phyloP scores from a whole-genome alignment of 2,888 invertebrate species.

The Flexamia atlantica region DNA sequence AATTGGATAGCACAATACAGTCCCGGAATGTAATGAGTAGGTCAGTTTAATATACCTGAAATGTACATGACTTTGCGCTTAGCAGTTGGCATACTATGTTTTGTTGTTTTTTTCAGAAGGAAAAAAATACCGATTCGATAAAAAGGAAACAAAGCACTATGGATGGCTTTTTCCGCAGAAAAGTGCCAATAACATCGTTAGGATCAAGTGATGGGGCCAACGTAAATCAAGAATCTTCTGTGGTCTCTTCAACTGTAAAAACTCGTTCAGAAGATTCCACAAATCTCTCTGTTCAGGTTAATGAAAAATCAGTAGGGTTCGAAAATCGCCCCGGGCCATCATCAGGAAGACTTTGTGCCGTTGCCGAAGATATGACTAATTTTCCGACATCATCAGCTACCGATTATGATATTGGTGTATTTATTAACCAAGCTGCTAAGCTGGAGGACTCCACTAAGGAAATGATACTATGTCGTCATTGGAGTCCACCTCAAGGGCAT shows the following conservation, averaged over 20 bases:
- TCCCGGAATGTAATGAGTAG: too few relatives aligned
- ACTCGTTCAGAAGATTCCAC: neutral
- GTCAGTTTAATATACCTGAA: too few relatives aligned
- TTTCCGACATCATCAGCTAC: constrained; percentile 4
- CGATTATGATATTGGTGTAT: constrained; percentile 26
- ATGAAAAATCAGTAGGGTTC: constrained; percentile 33
- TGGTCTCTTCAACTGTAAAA: neutral
- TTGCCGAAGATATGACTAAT: neutral
- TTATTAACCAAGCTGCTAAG: neutral
- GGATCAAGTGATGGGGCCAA: too few relatives aligned
- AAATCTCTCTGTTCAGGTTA: neutral
- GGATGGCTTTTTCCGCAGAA: constrained; percentile 4
- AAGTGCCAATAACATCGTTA: neutral
- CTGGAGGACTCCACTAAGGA: constrained; percentile 2
- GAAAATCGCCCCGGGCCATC: constrained; percentile 15
- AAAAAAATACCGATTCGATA: neutral
- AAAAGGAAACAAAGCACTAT: constrained; percentile 33
- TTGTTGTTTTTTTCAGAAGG: constrained; percentile 22
- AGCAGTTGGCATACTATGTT: too few relatives aligned
- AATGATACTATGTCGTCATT: constrained; percentile 8
- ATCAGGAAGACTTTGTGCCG: neutral
- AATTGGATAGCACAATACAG: too few relatives aligned
- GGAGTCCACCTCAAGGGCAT: constrained; percentile 6
- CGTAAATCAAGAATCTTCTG: neutral
- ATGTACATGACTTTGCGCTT: too few relatives aligned